Conservation (phyloP, 2,113 vertebrate species). For the Nesogale talazaci region DNA sequence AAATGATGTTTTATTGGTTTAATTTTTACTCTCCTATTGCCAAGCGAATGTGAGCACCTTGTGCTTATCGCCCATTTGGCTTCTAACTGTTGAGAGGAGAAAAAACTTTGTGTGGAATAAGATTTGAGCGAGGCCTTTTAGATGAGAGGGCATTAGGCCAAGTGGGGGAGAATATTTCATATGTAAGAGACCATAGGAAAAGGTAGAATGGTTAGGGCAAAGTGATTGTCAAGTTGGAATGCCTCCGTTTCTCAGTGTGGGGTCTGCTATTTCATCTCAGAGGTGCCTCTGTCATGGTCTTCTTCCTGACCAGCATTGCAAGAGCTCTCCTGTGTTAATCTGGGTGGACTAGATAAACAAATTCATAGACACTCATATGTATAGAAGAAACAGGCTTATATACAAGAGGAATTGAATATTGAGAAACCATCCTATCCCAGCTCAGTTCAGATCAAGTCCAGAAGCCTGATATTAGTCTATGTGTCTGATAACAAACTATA, state of each 20-base stretch:
- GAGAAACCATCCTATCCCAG: too few species aligned
- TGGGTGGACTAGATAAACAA: too few species aligned
- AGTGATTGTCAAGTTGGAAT: not conserved
- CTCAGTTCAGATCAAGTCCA: too few species aligned
- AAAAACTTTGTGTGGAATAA: not conserved
- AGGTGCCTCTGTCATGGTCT: not conserved
- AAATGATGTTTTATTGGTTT: not conserved
- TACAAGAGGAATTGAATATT: too few species aligned
- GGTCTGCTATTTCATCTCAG: not conserved
- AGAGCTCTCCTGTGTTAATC: not conserved
- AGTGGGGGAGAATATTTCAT: not conserved
- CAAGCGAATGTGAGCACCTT: not conserved
- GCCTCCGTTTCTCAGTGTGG: not conserved
- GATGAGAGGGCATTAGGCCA: not conserved
- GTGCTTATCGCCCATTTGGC: not conserved
- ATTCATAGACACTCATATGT: too few species aligned
- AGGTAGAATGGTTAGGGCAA: not conserved
- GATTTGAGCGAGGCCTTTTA: not conserved
- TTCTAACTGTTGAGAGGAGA: not conserved
- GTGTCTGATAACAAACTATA: too few species aligned
- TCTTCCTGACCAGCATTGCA: not conserved
- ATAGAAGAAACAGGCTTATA: too few species aligned
- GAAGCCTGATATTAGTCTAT: too few species aligned
- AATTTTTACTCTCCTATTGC: not conserved
- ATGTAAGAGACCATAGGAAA: not conserved